These are phyloP conservation scores for Accipiter cooperii DNA, from an alignment of 2,113 vertebrate species.

Conservation along the genomic window DNA sequence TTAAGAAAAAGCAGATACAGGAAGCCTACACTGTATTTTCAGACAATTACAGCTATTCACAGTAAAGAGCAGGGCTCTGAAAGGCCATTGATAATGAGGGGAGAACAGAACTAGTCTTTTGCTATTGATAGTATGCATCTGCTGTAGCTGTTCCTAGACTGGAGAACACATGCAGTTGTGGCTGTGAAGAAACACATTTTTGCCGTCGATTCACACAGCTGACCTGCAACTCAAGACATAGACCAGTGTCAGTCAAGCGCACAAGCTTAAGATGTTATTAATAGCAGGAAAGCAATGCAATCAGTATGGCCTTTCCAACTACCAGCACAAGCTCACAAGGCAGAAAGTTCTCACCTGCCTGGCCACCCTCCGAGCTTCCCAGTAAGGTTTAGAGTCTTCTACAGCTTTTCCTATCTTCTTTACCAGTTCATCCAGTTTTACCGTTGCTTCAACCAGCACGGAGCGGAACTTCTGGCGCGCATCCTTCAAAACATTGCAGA, in stretches of 20 bases:
- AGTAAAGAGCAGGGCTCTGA: neutral
- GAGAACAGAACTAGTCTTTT: neutral
- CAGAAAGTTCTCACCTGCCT: slow-evolving; percentile 80
- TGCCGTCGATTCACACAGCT: neutral
- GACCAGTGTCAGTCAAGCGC: neutral
- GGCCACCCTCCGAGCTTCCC: slow-evolving; percentile 90
- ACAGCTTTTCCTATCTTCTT: slow-evolving; percentile 96
- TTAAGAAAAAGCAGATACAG: neutral
- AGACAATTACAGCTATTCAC: neutral
- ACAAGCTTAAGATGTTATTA: neutral
- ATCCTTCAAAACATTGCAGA: slow-evolving; percentile 71
- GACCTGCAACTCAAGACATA: neutral
- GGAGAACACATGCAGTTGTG: neutral
- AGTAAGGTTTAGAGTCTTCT: slow-evolving; percentile 97
- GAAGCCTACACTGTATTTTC: neutral
- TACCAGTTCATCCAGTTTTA: slow-evolving; percentile 90
- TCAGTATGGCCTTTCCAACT: neutral
- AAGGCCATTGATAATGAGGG: neutral
- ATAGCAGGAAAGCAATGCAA: neutral
- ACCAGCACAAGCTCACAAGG: neutral
- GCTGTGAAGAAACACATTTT: neutral
- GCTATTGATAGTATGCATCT: neutral
- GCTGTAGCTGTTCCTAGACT: neutral
- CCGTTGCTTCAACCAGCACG: slow-evolving; percentile 87
- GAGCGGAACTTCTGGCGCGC: slow-evolving; percentile 92